Evolutionary conservation across 64 coral and sea anemone genomes (phyloP), one percentile per base, ranked within the genome.

Genomic region (Pocillopora damicornis): DNA sequence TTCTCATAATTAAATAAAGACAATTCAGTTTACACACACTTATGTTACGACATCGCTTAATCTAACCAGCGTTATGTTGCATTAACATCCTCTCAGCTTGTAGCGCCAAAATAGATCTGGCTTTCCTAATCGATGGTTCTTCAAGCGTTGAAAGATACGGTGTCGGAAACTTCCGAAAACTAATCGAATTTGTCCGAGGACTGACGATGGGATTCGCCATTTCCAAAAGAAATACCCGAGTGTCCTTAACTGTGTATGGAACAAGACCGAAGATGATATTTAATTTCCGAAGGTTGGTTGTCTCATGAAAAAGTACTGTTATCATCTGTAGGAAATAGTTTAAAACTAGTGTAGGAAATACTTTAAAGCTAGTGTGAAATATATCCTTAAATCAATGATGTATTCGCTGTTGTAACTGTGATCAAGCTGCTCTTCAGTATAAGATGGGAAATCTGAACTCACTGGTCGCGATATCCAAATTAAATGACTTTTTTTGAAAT

Each of bases 61-160:
- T 51, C 42, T 51, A 66, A 66, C 20, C 0, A 18, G 63, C 15
- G 5, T 66, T 15, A 42, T 45, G 15, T 25, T 63, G 5, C 11
- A 57, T 20, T 63, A 61, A 63, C 86, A 17, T 66, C 35, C 26
- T 13, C 75, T 56, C 86, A 96, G 94, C 89, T 81, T 92, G 90
- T 66, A 92, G 15, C 74, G 62, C 88, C 13, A 87, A 88, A 63
- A 73, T 96, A 42, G 94, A 96, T 66, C 83, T 96, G 22, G 91
- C 83, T 83, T 87, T 96, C 15, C 36, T 96, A 15, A 37, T 96
- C 6, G 94, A 96, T 51, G 94, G 94, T 2, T 96, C 94, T 60
- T 89, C 87, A 37, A 96, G 94, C 37, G 92, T 96, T 16, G 87
- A 90, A 38, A 71, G 79, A 18, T 87, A 86, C 42, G 94, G 83